Evolutionary conservation across 2,888 invertebrate genomes (phyloP), one percentile per base, ranked within the genome.

Genomic region (Dioctria rufipes): DNA sequence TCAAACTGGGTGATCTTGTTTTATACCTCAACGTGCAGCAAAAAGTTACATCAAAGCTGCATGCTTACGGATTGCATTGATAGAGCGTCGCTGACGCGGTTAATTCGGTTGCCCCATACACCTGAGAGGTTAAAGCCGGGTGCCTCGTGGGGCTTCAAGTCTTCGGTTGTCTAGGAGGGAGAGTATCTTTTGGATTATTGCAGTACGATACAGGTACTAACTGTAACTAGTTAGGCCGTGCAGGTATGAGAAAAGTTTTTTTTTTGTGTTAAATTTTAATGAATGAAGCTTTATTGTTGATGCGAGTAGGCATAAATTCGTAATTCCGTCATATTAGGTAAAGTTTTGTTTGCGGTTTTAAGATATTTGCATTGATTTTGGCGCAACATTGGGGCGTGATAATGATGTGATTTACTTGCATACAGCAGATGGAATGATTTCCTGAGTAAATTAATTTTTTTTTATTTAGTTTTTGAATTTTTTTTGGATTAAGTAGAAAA

Each of bases 1-100:
- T 84, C 84, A 85, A 85, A 85, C 82, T 83, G 85, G 85, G 85
- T 86, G 87, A 87, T 86, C 86, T 85, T 84, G 87, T 88, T 88
- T 88, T 88, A 88, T 86, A 82, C 82, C 75, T 39, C 73, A 78
- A 69, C 80, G 82, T 81, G 80, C 81, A 42, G 58, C 25, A n/a
- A 37, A 46, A n/a, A 9, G 46, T 63, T 77, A 39, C 77, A 61
- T 63, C 63, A 77, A 75, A 63, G 77, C 49, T 63, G 73, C 73
- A 63, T 13, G 77, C n/a, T 37, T 13, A 5, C 39, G 40, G 75
- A 49, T 40, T 77, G 77, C 77, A 77, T 51, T 51, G 60, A 49
- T 46, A 46, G 77, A 61, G 63, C 49, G 49, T 42, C 77, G 40
- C 25, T 25, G 25, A 25, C 25, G 63, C 63, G 43, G 37, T 4